Base-by-base conservation (phyloP, 2,797 vertebrate species). In the Fistularia commersonii region DNA sequence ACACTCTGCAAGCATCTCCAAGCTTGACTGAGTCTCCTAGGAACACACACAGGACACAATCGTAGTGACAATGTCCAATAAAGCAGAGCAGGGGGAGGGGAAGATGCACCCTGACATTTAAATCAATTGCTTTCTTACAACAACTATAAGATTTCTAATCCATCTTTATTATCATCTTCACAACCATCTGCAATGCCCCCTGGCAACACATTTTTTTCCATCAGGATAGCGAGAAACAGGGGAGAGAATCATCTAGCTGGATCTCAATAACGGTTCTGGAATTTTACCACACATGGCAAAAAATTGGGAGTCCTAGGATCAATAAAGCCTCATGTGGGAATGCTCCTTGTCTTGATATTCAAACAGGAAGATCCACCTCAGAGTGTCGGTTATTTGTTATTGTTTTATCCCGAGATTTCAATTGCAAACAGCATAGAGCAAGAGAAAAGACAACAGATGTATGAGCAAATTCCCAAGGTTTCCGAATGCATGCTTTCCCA, bases 61-160 rank as follows among this genome's bases (percentile, higher is more conserved):
- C 72, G 67, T 64, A 53, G 59, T 61, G 79, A 86, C 79, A 81
- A 85, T 82, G 81, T 77, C 83, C 83, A 87, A 89, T 89, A 88
- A 85, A 83, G 79, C 65, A 33, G 44, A 64, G 64, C 50, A 23
- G 59, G 69, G 72, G 80, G 79, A 71, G 68, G 73, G 73, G 44
- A 8, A 58, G 53, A 79, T 73, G 80, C 71, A 76, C 75, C 72
- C 66, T 84, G 84, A 85, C 85, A 87, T 87, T 87, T 84, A 84
- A 90, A 88, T 87, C 87, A 87, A 88, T 88, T 74, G 74, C 76
- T 77, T 76, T 69, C 58, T 69, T 65, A 64, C 63, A 74, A 81
- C 62, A 76, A 76, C 77, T 79, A 64, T 76, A 70, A 72, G 66
- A 79, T 81, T 84, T 82, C 83, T 57, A 74, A 82, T 66, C 64